Evolutionary conservation across 1,140 invertebrate species (phyloP), one percentile per base, ranked within the genome.

Genomic region (Calliopsis andreniformis): DNA sequence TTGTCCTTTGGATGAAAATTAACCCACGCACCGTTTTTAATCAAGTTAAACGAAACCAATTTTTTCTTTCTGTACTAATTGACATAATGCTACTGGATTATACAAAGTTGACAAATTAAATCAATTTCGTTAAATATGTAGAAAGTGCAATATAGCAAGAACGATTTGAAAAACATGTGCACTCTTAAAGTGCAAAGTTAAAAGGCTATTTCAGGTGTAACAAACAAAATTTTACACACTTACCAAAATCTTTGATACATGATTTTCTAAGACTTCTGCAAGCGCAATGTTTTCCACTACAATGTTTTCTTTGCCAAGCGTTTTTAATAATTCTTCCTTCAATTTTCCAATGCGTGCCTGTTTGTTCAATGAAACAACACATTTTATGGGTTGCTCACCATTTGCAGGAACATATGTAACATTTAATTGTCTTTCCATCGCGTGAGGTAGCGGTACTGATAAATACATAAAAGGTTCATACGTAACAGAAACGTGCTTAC

Each of bases 381-480:
- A 94, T 42, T 93, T 90, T 2, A 93, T 86, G 5, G 94, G 93
- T 23, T 90, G 78, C 25, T 85, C 88, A 45, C 89, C 89, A 66
- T 89, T 92, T 25, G 91, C 89, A 73, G 93, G 91, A 79, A 95
- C 90, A 86, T 93, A 94, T n/a, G 93, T 94, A 25, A 95, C 92
- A 85, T 90, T 94, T 69, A 96, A 89, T 87, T 95, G 94, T 72
- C 93, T 92, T 83, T 96, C 94, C 92, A 95, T 94, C 18, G 94
- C 95, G 81, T 94, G 92, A 55, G 95, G 95, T 66, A 96, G 89
- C 8, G 95, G 95, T 45, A 96, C 93, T 20, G 95, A 95, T 3
- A 96, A 91, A 87, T 96, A 96, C 94, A 95, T 95, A 79, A 96
- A 96, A 42, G 95, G 95, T 83, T 96, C 95, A 82, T 95, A 95